Conservation (phyloP, 2,113 vertebrate species). For the Polyodon spathula region DNA sequence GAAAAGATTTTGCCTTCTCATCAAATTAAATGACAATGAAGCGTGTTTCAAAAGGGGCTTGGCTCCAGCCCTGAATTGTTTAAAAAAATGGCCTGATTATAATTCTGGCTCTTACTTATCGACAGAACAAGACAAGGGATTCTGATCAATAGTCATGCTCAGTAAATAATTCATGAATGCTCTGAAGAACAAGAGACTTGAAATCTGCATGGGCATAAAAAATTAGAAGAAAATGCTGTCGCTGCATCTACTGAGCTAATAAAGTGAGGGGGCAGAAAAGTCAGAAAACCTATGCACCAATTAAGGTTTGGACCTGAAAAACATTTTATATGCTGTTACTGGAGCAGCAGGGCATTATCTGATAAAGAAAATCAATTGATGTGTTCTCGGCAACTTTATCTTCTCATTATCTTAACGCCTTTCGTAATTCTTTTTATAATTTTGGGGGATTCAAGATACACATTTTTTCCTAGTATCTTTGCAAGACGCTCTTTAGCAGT, state of each 20-base stretch:
- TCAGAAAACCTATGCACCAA: constrained; percentile 2
- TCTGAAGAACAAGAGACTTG: constrained; percentile 25
- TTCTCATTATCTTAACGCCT: too few relatives aligned
- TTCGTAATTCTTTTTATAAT: too few relatives aligned
- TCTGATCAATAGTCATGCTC: constrained; percentile 33
- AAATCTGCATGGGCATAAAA: constrained; percentile 32
- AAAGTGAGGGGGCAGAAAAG: constrained; percentile 13
- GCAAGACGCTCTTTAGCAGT: too few relatives aligned
- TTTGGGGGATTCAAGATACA: too few relatives aligned
- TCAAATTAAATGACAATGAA: constrained; percentile 29
- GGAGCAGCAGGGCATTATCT: too few relatives aligned
- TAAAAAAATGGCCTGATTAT: constrained; percentile 33
- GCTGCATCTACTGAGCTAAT: constrained; percentile 31
- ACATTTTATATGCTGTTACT: too few relatives aligned
- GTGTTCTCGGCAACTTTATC: too few relatives aligned
- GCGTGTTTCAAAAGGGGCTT: constrained; percentile 16
- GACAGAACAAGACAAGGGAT: constrained; percentile 24
- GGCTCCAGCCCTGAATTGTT: constrained; percentile 17
- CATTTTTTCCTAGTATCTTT: too few relatives aligned
- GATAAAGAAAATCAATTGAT: too few relatives aligned
- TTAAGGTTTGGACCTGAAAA: too few relatives aligned
- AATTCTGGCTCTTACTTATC: constrained; percentile 35
- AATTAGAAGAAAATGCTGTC: constrained; percentile 23
- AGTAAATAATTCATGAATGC: constrained; percentile 49
- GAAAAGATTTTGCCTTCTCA: constrained; percentile 24